Evolutionary conservation across 2,797 vertebrate genomes (phyloP).

Genomic region (Acanthopagrus latus): DNA sequence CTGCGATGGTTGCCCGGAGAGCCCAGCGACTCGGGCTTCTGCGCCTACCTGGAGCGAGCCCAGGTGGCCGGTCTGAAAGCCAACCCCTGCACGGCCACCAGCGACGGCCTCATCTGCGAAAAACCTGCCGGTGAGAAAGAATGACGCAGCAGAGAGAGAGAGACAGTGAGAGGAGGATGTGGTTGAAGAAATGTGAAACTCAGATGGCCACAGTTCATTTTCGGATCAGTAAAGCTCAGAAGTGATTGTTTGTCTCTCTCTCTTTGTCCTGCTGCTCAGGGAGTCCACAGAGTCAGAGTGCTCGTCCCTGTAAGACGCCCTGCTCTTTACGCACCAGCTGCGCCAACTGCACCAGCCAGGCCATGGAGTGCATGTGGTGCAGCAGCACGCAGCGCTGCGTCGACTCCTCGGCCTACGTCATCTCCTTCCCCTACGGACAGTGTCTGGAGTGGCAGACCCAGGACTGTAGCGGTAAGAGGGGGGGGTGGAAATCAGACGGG

Average conservation of each 20-base stretch:
- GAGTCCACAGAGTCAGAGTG: constrained; percentile 80
- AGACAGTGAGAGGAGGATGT: background rate
- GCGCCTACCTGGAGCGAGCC: constrained; percentile 89
- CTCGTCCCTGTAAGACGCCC: constrained; percentile 90
- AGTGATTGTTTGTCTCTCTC: background rate
- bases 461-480: constrained; percentile 69
- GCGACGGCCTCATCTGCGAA: constrained; percentile 92
- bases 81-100: constrained; percentile 91
- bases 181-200: background rate
- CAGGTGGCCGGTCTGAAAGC: constrained; percentile 90
- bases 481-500: too few relatives aligned
- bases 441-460: constrained; percentile 97
- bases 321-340: constrained; percentile 91
- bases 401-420: constrained; percentile 95
- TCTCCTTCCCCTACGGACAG: constrained; percentile 97
- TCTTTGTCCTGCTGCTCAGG: constrained; percentile 24
- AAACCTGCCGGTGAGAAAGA: constrained; percentile 89
- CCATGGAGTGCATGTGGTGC: constrained; percentile 99
- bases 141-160: too few relatives aligned
- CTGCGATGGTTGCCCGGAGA: constrained; percentile 93
- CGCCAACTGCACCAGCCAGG: constrained; percentile 94
- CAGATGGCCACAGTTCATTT: background rate
- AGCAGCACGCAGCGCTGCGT: constrained; percentile 92
- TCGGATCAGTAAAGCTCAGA: too few relatives aligned
- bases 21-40: constrained; percentile 94